phyloP scores from a whole-genome alignment of 1,140 invertebrate species.

The Pogonognathellus flavescens region DNA sequence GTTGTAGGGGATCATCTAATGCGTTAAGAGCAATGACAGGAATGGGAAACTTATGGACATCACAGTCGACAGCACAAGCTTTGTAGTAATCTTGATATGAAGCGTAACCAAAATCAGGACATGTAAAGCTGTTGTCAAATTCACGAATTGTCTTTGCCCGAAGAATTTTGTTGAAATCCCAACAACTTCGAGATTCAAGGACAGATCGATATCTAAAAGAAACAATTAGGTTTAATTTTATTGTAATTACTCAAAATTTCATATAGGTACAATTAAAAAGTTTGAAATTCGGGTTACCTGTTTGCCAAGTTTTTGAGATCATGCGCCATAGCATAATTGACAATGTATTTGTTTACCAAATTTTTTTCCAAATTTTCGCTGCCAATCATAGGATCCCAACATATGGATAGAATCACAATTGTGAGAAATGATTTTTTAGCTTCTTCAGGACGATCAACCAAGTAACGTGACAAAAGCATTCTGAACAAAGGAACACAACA shows the following conservation, averaged over 20 bases:
- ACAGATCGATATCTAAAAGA: conserved; percentile 56
- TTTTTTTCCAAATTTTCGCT: conserved; percentile 53
- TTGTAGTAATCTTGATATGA: conserved; percentile 57
- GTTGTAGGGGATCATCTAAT: conserved; percentile 61
- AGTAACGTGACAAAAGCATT: conserved; percentile 59
- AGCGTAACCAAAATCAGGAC: conserved; percentile 61
- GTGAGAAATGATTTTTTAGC: conserved; percentile 53
- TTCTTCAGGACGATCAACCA: conserved; percentile 56
- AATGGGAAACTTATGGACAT: conserved; percentile 62
- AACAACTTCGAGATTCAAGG: conserved; percentile 57
- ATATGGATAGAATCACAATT: conserved; percentile 61
- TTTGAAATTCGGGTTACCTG: conserved; percentile 51
- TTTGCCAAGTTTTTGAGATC: conserved; percentile 59
- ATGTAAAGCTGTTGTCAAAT: conserved; percentile 64
- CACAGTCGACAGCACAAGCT: conserved; percentile 47
- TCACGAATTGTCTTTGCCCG: conserved; percentile 57
- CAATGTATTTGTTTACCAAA: conserved; percentile 60
- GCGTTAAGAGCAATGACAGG: conserved; percentile 62
- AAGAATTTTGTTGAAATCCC: conserved; percentile 62
- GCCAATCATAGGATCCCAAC: conserved; percentile 62
- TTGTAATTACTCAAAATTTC: no score
- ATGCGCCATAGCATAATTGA: conserved; percentile 59
- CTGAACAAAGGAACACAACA: conserved; percentile 29
- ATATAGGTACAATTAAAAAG: no score
- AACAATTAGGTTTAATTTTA: no score